Percentiles rank a stretch among this genome's conserved stretches.
These are phyloP conservation scores for Ahaetulla prasina DNA, from an alignment of 2,113 vertebrate genomes.

Conservation along the genomic window DNA sequence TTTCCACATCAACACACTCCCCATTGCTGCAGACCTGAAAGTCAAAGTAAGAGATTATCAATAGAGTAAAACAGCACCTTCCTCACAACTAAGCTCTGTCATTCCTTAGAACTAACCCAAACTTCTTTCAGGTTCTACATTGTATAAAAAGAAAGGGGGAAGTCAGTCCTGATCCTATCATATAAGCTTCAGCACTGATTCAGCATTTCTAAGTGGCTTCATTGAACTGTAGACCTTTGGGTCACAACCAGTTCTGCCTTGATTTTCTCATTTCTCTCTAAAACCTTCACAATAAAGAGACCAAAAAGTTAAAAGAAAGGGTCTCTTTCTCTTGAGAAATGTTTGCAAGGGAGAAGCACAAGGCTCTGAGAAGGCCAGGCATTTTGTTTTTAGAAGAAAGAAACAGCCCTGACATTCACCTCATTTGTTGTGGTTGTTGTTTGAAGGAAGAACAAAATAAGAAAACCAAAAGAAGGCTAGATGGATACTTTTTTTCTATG, in stretches of 20 bases:
- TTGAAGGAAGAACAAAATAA: neutral
- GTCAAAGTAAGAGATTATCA: fast-evolving
- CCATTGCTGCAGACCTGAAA: conserved; percentile 82
- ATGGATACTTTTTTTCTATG: neutral
- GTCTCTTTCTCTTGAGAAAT: neutral
- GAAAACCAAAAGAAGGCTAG: neutral
- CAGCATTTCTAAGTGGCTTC: neutral
- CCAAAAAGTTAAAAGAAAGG: neutral
- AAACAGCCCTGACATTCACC: neutral
- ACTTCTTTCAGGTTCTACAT: neutral
- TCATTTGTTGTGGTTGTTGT: neutral
- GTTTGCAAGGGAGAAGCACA: neutral
- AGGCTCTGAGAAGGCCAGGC: neutral
- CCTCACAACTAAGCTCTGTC: neutral
- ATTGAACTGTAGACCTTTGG: neutral
- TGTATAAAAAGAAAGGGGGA: neutral
- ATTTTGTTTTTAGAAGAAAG: neutral
- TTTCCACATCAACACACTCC: conserved; percentile 73
- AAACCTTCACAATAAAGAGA: no score
- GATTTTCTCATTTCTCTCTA: neutral
- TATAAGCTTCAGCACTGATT: neutral
- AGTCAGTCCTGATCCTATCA: neutral
- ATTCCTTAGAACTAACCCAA: neutral
- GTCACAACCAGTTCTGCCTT: neutral
- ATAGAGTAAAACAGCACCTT: neutral